Conservation (phyloP, 1,140 invertebrate species). For the Eriosoma lanigerum region DNA sequence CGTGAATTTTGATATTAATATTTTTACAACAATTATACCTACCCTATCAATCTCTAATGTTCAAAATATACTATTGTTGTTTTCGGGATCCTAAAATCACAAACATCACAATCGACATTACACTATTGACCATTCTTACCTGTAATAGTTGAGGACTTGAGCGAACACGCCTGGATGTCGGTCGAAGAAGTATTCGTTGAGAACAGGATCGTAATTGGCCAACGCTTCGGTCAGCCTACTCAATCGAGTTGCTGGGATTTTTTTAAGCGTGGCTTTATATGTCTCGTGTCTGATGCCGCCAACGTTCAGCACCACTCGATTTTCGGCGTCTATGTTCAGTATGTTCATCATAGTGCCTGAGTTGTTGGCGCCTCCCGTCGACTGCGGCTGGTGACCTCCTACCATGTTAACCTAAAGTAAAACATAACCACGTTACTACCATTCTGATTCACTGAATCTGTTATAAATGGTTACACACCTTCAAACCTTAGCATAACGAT, state of each 20-base stretch:
- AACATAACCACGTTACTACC: neutral
- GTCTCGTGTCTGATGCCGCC: constrained; percentile 97
- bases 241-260: constrained; percentile 89
- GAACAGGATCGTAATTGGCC: constrained; percentile 92
- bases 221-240: constrained; percentile 85
- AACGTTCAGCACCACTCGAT: constrained; percentile 97
- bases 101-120: too few relatives aligned
- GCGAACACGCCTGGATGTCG: constrained; percentile 97
- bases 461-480: too few relatives aligned
- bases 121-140: too few relatives aligned
- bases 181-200: constrained; percentile 99
- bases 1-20: too few relatives aligned
- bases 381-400: constrained; percentile 44
- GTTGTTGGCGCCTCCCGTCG: constrained; percentile 22
- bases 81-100: too few relatives aligned
- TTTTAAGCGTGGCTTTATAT: constrained; percentile 89
- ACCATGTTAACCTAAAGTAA: constrained; percentile 31
- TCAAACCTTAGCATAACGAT: constrained; percentile 17
- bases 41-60: too few relatives aligned
- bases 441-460: too few relatives aligned
- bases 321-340: constrained; percentile 88
- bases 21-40: too few relatives aligned
- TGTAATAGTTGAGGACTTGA: constrained; percentile 88
- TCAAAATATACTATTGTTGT: too few relatives aligned
- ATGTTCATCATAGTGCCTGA: constrained; percentile 66